Conservation (phyloP, 1,140 invertebrate species). For the Hydropsyche tenuis region DNA sequence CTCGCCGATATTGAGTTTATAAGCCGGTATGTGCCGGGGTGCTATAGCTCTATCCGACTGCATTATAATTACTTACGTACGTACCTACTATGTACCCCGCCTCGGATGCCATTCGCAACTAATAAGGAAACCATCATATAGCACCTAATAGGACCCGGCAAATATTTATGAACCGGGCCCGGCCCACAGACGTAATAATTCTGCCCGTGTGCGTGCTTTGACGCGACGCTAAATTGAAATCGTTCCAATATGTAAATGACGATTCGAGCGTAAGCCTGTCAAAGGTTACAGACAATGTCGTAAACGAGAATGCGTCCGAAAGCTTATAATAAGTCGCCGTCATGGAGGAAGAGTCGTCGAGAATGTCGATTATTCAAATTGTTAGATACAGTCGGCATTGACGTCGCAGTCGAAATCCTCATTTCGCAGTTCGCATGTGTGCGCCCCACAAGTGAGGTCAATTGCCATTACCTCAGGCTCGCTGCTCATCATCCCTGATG, state of each 20-base stretch:
- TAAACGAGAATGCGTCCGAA: too few species aligned
- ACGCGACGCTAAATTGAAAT: conserved; percentile 18
- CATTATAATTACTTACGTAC: conserved; percentile 46
- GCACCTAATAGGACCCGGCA: conserved; percentile 40
- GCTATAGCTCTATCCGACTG: conserved; percentile 47
- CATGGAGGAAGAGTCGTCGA: too few species aligned
- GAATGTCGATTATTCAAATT: not conserved
- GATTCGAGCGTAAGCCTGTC: not conserved
- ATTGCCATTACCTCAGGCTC: conserved; percentile 33
- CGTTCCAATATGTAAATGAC: not conserved
- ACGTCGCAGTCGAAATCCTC: conserved; percentile 39
- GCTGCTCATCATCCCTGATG: conserved; percentile 39
- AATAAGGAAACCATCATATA: conserved; percentile 42
- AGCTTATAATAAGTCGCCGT: too few species aligned
- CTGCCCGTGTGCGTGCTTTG: conserved; percentile 9
- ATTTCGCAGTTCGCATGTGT: conserved; percentile 24
- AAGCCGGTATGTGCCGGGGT: conserved; percentile 21
- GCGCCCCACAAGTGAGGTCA: conserved; percentile 35
- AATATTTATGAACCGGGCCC: conserved; percentile 39
- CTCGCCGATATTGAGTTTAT: conserved; percentile 44
- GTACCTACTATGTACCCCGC: too few species aligned
- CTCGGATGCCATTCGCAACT: not conserved
- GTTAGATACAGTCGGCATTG: not conserved
- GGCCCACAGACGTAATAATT: conserved; percentile 36
- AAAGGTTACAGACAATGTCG: too few species aligned